A percentile compares a stretch with the other conserved stretches of the same genome.
Conservation (phyloP, 2,888 invertebrate species). For the Gymnosoma rotundatum region DNA sequence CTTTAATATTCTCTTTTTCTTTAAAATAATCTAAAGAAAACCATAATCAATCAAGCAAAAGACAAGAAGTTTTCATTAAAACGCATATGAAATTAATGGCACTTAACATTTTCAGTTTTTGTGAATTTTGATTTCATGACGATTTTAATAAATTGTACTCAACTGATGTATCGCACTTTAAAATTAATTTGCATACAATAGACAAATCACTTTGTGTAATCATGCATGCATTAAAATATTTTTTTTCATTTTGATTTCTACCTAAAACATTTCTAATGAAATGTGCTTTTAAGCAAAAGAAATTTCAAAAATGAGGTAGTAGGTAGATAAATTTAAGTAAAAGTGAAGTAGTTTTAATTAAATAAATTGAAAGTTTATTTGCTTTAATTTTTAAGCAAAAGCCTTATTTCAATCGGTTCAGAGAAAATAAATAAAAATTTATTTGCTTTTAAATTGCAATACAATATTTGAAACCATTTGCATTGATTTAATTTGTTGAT, state of each 20-base stretch:
- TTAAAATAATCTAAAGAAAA: no score
- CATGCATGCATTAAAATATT: conserved; percentile 47
- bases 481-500: conserved; percentile 61
- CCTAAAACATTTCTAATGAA: background rate
- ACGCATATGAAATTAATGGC: conserved; percentile 26
- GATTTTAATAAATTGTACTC: conserved; percentile 51
- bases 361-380: conserved; percentile 2
- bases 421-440: no score
- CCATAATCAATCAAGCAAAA: no score
- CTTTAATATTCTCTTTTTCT: no score
- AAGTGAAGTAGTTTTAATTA: background rate
- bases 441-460: conserved; percentile 42
- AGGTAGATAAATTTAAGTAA: background rate
- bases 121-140: conserved; percentile 6
- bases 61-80: conserved; percentile 3
- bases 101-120: conserved; percentile 22
- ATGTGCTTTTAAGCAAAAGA: background rate
- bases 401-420: no score
- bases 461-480: conserved; percentile 34
- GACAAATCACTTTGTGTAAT: conserved; percentile 61
- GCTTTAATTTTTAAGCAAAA: background rate
- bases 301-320: background rate
- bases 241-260: conserved; percentile 2
- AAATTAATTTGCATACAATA: conserved; percentile 61
- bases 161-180: conserved; percentile 62